These are phyloP conservation scores for Leguminivora glycinivorella DNA, from an alignment of 1,140 invertebrate species.

Conservation along the genomic window DNA sequence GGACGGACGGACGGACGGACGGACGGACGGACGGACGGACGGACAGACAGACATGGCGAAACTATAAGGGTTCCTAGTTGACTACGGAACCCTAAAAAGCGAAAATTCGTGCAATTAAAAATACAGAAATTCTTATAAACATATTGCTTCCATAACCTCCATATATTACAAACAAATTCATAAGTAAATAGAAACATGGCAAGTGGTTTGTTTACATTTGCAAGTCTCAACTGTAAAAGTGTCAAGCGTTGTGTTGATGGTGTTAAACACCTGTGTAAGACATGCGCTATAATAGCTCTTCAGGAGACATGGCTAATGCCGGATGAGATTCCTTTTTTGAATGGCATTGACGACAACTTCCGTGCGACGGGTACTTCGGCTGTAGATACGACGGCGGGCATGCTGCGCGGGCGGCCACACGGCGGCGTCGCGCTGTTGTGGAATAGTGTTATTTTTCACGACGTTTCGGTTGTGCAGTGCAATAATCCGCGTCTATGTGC, in stretches of 20 bases:
- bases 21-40: too few relatives aligned
- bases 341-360: slow-evolving; percentile 30
- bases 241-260: slow-evolving; percentile 34
- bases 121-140: too few relatives aligned
- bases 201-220: slow-evolving; percentile 20
- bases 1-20: too few relatives aligned
- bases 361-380: slow-evolving; percentile 34
- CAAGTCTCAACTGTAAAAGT: slow-evolving; percentile 40
- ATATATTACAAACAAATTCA: too few relatives aligned
- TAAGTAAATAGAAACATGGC: slow-evolving; percentile 25
- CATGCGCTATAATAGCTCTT: slow-evolving; percentile 29
- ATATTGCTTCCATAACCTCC: too few relatives aligned
- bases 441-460: slow-evolving; percentile 34
- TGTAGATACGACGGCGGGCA: slow-evolving; percentile 33
- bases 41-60: too few relatives aligned
- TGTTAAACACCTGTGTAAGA: slow-evolving; percentile 34
- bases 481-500: too few relatives aligned
- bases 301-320: slow-evolving; percentile 37
- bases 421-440: slow-evolving; percentile 40
- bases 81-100: too few relatives aligned
- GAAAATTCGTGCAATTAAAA: too few relatives aligned
- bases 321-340: slow-evolving; percentile 30
- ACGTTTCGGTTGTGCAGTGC: slow-evolving; percentile 29
- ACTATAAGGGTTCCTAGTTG: too few relatives aligned
- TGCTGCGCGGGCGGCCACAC: slow-evolving; percentile 33